These are phyloP conservation scores for Fistularia commersonii DNA, from an alignment of 2,797 vertebrate species.

Conservation along the genomic window DNA sequence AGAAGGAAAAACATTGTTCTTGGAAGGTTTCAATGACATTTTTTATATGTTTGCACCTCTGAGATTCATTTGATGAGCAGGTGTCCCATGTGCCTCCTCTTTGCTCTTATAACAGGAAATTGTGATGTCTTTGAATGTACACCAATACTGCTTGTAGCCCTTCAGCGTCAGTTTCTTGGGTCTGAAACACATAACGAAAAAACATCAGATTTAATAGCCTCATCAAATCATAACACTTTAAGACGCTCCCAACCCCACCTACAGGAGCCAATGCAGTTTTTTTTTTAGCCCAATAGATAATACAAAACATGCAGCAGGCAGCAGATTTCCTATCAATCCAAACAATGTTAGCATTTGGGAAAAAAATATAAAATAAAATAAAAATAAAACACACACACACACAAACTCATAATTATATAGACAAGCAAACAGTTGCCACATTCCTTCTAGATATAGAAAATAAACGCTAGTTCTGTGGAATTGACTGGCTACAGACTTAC, in stretches of 20 bases:
- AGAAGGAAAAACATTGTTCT: constrained; percentile 13
- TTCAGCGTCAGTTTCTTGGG: constrained; percentile 98
- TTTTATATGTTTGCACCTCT: constrained; percentile 76
- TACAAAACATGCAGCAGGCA: too few relatives aligned
- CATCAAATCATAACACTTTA: constrained; percentile 49
- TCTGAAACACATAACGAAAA: constrained; percentile 68
- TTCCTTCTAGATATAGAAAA: constrained; percentile 1
- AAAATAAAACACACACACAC: too few relatives aligned
- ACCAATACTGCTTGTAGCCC: constrained; percentile 98
- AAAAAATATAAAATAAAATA: too few relatives aligned
- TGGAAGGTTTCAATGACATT: not conserved
- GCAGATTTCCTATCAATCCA: constrained; percentile 6
- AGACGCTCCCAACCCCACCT: constrained; percentile 26
- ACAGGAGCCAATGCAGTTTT: too few relatives aligned
- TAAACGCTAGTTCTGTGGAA: not conserved
- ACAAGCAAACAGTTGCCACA: not conserved
- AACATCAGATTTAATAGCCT: constrained; percentile 48
- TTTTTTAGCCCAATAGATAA: too few relatives aligned
- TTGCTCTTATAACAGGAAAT: constrained; percentile 98
- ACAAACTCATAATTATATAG: too few relatives aligned
- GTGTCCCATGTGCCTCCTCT: constrained; percentile 92
- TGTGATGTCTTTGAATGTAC: constrained; percentile 98
- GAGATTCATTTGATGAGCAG: constrained; percentile 95
- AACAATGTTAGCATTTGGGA: constrained; percentile 19
- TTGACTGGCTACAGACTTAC: constrained; percentile 77